Conservation (phyloP, 2,113 vertebrate species). For the Progne subis region DNA sequence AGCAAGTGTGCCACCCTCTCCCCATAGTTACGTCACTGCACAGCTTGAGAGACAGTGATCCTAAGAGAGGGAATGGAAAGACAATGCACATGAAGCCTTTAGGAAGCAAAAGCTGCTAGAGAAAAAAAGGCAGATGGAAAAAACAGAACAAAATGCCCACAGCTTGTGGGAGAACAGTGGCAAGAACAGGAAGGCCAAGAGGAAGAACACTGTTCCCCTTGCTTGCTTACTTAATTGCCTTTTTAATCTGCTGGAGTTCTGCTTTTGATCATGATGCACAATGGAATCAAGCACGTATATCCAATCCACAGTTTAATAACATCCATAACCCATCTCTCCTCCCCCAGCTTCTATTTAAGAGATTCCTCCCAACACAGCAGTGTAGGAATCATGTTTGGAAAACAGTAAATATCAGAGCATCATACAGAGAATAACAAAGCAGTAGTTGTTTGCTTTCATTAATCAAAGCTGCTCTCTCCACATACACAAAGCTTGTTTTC, state of each 20-base stretch:
- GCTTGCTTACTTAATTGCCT: background rate
- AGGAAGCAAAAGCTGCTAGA: background rate
- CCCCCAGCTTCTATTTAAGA: background rate
- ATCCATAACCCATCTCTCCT: background rate
- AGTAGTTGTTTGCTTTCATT: conserved; percentile 45
- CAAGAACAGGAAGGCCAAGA: background rate
- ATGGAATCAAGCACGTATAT: background rate
- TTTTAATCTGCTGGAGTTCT: background rate
- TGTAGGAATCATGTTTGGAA: background rate
- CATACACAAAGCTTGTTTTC: conserved; percentile 46
- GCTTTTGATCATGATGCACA: background rate
- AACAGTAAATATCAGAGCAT: background rate
- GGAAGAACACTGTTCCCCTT: background rate
- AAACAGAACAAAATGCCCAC: background rate
- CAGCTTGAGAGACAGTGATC: background rate
- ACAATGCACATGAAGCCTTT: background rate
- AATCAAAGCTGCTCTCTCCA: conserved; percentile 28
- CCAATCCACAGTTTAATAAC: background rate
- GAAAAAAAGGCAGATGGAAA: background rate
- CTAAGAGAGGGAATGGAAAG: background rate
- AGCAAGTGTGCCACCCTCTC: background rate
- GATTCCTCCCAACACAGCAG: background rate
- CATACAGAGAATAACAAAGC: conserved; percentile 8
- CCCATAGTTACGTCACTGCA: background rate
- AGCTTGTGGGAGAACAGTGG: background rate